These are phyloP conservation scores for Labeo calbasu DNA, from an alignment of 2,797 vertebrate species.

Conservation along the genomic window DNA sequence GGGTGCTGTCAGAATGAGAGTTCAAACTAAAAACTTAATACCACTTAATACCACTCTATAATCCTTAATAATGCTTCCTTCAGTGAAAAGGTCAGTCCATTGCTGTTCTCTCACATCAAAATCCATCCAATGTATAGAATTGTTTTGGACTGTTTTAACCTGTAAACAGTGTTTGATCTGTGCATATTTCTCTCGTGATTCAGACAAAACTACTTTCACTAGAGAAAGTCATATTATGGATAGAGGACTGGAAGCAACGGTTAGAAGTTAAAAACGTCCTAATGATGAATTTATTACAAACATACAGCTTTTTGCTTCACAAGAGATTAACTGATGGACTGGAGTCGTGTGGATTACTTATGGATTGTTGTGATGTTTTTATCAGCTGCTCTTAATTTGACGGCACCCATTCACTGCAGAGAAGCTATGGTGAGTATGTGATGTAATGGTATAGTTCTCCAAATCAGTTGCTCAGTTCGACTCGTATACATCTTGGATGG, in stretches of 20 bases:
- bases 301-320: neutral
- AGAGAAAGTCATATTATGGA: neutral
- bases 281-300: neutral
- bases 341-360: neutral
- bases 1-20: neutral
- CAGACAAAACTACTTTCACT: neutral
- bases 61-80: neutral
- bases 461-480: neutral
- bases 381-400: neutral
- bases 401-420: neutral
- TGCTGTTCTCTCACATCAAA: neutral
- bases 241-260: neutral
- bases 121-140: neutral
- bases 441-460: neutral
- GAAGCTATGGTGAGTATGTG: neutral
- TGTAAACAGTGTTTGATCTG: neutral
- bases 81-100: neutral
- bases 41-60: neutral
- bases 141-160: neutral
- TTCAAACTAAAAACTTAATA: neutral
- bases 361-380: neutral
- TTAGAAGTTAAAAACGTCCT: neutral
- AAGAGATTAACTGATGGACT: too few species aligned
- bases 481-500: neutral
- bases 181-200: neutral